Conservation (phyloP, 2,888 invertebrate genomes). For the Pristionchus maxplancki region DNA sequence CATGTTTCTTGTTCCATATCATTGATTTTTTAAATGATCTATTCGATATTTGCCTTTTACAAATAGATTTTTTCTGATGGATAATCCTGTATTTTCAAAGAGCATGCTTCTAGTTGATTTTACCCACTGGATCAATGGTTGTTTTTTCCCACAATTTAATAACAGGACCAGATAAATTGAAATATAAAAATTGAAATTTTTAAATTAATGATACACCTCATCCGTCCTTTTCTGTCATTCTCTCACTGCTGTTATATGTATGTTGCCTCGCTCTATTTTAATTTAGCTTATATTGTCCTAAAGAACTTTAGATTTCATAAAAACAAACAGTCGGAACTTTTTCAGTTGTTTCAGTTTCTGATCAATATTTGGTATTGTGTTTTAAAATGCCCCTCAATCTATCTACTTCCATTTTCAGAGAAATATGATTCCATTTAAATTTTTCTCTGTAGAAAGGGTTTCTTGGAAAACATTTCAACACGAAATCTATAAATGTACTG, state of each 20-base stretch:
- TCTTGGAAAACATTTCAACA: no score
- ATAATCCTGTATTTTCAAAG: not conserved
- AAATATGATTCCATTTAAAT: no score
- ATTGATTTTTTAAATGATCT: not conserved
- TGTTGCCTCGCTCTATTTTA: not conserved
- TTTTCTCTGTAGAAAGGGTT: no score
- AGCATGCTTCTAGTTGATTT: not conserved
- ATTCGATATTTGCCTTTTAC: not conserved
- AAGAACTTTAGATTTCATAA: no score
- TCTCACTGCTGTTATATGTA: not conserved
- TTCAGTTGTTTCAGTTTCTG: not conserved
- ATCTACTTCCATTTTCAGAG: not conserved
- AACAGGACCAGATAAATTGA: slow-evolving; percentile 34
- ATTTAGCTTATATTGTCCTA: no score
- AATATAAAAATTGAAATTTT: not conserved
- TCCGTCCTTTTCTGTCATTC: not conserved
- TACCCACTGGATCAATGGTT: not conserved
- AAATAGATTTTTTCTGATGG: not conserved
- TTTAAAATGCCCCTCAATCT: not conserved
- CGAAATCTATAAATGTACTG: no score
- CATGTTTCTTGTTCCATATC: not conserved
- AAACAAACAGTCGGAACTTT: not conserved
- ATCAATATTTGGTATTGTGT: not conserved
- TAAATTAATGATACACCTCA: not conserved
- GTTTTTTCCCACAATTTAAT: not conserved